Percentiles rank a stretch among this genome's conserved stretches.
These are phyloP conservation scores for Lepidurus couesii DNA, from an alignment of 1,140 invertebrate species.

Conservation along the genomic window DNA sequence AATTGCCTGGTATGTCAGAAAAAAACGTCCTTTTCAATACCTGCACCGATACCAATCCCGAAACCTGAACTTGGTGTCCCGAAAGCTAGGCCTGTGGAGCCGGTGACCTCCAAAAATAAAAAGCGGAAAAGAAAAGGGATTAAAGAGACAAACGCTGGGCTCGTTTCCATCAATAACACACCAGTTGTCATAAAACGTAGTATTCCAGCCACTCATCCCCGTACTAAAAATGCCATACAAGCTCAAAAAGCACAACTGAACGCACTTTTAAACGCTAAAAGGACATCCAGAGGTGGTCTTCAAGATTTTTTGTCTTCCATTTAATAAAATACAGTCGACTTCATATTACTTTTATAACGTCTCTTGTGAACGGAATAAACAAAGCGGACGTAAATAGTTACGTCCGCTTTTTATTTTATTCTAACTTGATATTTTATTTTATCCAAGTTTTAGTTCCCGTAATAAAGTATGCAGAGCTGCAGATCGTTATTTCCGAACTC, in stretches of 20 bases:
- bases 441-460: no score
- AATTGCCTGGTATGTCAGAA: background rate
- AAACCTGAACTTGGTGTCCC: background rate
- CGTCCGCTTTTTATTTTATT: no score
- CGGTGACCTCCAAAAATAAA: background rate
- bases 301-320: background rate
- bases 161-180: background rate
- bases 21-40: background rate
- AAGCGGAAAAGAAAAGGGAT: background rate
- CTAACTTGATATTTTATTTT: no score
- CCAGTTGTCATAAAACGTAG: background rate
- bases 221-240: background rate
- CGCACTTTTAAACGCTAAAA: background rate
- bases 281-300: background rate
- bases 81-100: background rate
- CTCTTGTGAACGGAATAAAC: no score
- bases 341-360: no score
- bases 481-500: no score
- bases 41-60: background rate
- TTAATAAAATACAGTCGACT: background rate
- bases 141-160: background rate
- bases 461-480: no score
- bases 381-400: no score
- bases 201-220: background rate
- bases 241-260: background rate